Percentiles rank a stretch among this genome's conserved stretches.
Evolutionary conservation across 2,113 vertebrate genomes (phyloP).

Genomic region (Pan paniscus): DNA sequence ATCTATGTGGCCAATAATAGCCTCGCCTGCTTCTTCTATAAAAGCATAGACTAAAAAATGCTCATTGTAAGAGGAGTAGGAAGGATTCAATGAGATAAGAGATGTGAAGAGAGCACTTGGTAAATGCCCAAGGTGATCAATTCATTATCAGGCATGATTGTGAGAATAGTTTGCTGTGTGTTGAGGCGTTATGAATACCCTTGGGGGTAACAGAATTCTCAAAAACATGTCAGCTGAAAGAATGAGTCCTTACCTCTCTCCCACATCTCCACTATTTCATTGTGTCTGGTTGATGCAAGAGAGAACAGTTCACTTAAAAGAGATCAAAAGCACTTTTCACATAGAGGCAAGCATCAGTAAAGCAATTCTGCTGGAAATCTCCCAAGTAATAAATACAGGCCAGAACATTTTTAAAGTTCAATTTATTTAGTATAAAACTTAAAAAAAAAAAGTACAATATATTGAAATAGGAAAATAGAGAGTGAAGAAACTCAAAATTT

Average conservation of each 20-base stretch:
- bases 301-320: background rate
- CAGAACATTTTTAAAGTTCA: background rate
- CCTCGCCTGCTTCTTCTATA: background rate
- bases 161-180: background rate
- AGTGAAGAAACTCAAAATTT: background rate
- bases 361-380: background rate
- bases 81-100: accelerated
- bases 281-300: background rate
- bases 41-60: background rate
- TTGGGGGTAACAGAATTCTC: background rate
- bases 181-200: background rate
- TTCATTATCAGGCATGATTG: accelerated
- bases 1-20: accelerated
- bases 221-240: accelerated
- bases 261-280: background rate
- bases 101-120: background rate
- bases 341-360: background rate
- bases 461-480: background rate
- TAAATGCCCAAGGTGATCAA: background rate
- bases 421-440: background rate
- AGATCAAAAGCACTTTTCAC: background rate
- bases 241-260: accelerated
- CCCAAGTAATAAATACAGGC: background rate
- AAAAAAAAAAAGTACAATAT: background rate
- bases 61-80: background rate